Percentiles rank a stretch among this genome's conserved stretches.
phyloP scores from a whole-genome alignment of 2,888 invertebrate genomes.

The Tridacna crocea region DNA sequence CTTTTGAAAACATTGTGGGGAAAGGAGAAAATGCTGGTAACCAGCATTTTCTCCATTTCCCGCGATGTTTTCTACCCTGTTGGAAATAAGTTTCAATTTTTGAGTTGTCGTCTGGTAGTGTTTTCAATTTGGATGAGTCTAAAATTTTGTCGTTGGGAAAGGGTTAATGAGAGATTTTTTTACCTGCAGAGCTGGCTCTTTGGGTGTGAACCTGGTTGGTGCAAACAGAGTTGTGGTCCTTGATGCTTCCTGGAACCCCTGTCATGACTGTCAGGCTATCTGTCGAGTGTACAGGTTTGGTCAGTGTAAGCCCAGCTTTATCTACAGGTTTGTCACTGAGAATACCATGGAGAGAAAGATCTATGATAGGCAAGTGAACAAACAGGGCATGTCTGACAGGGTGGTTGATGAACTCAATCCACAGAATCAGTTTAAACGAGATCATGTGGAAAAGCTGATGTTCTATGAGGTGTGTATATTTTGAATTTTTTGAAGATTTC shows the following conservation, averaged over 20 bases:
- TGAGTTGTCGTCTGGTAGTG: too few relatives aligned
- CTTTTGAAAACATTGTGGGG: too few relatives aligned
- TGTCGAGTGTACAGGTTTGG: slow-evolving; percentile 98
- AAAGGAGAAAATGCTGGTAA: too few relatives aligned
- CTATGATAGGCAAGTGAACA: slow-evolving; percentile 98
- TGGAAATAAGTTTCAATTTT: too few relatives aligned
- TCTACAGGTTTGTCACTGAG: slow-evolving; percentile 98
- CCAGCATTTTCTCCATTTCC: too few relatives aligned
- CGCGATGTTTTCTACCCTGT: too few relatives aligned
- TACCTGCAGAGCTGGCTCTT: slow-evolving; percentile 91
- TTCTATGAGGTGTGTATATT: slow-evolving; percentile 88
- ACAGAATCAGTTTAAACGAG: slow-evolving; percentile 88
- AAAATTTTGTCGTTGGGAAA: too few relatives aligned
- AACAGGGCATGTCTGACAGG: slow-evolving; percentile 98
- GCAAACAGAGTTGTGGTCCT: slow-evolving; percentile 99
- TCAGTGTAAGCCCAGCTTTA: slow-evolving; percentile 96
- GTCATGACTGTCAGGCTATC: slow-evolving; percentile 95
- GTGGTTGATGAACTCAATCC: slow-evolving; percentile 99
- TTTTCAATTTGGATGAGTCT: too few relatives aligned
- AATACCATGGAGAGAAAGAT: slow-evolving; percentile 99
- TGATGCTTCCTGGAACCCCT: slow-evolving; percentile 99
- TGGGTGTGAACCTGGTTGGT: slow-evolving; percentile 98
- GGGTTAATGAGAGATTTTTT: too few relatives aligned
- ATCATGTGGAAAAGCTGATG: slow-evolving; percentile 87
- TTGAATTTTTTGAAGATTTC: too few relatives aligned